Evolutionary conservation across 2,797 vertebrate genomes (phyloP), one percentile per base, ranked within the genome.

Genomic region (Stomatorhinus walkeri): DNA sequence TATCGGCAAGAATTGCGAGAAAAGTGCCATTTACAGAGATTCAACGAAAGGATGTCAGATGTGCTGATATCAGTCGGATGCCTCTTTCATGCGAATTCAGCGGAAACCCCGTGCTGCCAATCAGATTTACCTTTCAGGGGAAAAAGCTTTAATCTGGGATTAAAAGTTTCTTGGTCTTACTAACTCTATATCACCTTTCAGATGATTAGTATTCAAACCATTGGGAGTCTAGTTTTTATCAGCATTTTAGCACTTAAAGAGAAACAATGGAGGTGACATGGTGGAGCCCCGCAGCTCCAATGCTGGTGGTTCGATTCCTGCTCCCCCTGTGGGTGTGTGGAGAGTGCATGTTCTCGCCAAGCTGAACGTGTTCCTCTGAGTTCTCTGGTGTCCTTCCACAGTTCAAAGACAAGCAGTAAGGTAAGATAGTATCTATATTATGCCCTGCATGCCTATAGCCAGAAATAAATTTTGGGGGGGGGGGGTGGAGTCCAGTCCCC

Each of bases 71-170:
- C 51, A 64, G 72, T 19, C 1, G 5, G 68, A 88, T 36, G 72
- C 87, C 48, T 88, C n/a, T 76, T 88, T 88, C 49, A 72, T 54
- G 76, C 7, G 9, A 51, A 51, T 52, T 81, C 72, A 24, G 59
- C 43, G 32, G 8, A n/a, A 81, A 36, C 19, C 68, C n/a, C 4
- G 16, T 32, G 32, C 14, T 88, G 49, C 46, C 36, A 88, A 83
- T 59, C 88, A 88, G 76, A 88, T 59, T 7, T n/a, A 28, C 76
- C 40, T n/a, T 51, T 85, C 81, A 85, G 81, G 43, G n/a, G n/a
- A 48, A 85, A 48, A 85, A 51, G 81, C 46, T 48, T 48, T 24
- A 51, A 51, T 48, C n/a, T 85, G 22, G 19, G 22, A 24, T 85
- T 48, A 85, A 85, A 48, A 48, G 48, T 28, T 85, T 43, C 46